Base-by-base conservation (phyloP, 2,797 vertebrate species). In the Craterocephalus amniculus region DNA sequence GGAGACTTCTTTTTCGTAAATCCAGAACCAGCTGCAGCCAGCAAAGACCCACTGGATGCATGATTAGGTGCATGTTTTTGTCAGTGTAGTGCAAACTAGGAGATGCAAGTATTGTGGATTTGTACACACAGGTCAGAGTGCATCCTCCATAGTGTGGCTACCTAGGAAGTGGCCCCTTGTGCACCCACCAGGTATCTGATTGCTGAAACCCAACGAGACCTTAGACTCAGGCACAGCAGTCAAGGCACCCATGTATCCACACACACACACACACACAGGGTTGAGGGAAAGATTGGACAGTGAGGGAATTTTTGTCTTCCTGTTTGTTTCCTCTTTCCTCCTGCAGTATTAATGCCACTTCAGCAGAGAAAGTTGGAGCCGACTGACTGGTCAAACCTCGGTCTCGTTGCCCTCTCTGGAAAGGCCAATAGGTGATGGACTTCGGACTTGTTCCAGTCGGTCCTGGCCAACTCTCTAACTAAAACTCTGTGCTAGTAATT, bases 271-370 rank as follows among this genome's bases (percentile, higher is more conserved):
- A 59, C 54, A 78, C 66, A 70, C 82, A 70, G 55, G 60, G 56
- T 56, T 63, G 81, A 83, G 56, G 81, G 83, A 80, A 69, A 79
- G 83, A 86, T 72, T 81, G 80, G 85, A 88, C 80, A 83, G 74
- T 73, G 63, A 59, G 86, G 83, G 87, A 77, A 80, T 89, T 89
- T 86, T 88, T 92, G 87, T 89, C 84, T 92, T 89, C 83, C 86
- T 92, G 86, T 92, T 91, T 92, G 85, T 89, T 91, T 93, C 87
- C 87, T 89, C 83, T 83, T 74, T 70, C 84, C 89, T 92, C 77
- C 81, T 93, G 88, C 91, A 93, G 91, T 93, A 93, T 93, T 93
- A 91, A 93, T 93, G 89, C 83, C 86, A 82, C 88, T 89, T 72
- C 78, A 83, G 90, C 69, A 84, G 77, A 91, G 83, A 88, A 91